Percentiles rank a stretch among this genome's conserved stretches.
phyloP scores from a whole-genome alignment of 2,888 invertebrate genomes.

The Hypena proboscidalis region DNA sequence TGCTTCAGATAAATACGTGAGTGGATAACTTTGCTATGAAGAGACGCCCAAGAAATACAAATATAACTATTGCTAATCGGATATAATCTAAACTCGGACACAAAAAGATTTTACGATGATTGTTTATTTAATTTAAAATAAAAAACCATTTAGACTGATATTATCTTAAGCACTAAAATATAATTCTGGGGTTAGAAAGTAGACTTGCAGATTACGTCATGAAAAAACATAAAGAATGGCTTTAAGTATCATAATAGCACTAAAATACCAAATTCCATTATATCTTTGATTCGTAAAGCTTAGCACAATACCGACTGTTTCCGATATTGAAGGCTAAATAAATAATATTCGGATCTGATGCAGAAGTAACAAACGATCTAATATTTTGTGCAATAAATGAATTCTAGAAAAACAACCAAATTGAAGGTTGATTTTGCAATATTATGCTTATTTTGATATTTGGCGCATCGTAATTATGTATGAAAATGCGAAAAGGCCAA shows the following conservation, averaged over 20 bases:
- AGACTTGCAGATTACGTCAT: constrained; percentile 17
- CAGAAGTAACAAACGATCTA: constrained; percentile 19
- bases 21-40: constrained; percentile 39
- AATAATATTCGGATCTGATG: constrained; percentile 7
- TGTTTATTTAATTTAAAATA: constrained; percentile 13
- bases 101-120: too few species aligned
- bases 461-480: constrained; percentile 39
- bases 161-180: constrained; percentile 19
- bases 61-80: constrained; percentile 9
- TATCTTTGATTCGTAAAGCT: not conserved
- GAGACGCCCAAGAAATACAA: constrained; percentile 34
- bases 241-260: constrained; percentile 1
- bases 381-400: too few species aligned
- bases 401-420: constrained; percentile 19
- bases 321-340: constrained; percentile 29
- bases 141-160: constrained; percentile 19
- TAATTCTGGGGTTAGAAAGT: constrained; percentile 34
- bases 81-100: constrained; percentile 4
- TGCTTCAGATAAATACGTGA: constrained; percentile 45
- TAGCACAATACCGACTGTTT: constrained; percentile 9
- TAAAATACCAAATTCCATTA: not conserved
- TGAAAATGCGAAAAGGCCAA: constrained; percentile 31
- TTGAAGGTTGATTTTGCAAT: constrained; percentile 43
- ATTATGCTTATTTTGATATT: constrained; percentile 49
- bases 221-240: constrained; percentile 8